These are phyloP conservation scores for Willisornis vidua DNA, from an alignment of 2,113 vertebrate species.

Conservation along the genomic window DNA sequence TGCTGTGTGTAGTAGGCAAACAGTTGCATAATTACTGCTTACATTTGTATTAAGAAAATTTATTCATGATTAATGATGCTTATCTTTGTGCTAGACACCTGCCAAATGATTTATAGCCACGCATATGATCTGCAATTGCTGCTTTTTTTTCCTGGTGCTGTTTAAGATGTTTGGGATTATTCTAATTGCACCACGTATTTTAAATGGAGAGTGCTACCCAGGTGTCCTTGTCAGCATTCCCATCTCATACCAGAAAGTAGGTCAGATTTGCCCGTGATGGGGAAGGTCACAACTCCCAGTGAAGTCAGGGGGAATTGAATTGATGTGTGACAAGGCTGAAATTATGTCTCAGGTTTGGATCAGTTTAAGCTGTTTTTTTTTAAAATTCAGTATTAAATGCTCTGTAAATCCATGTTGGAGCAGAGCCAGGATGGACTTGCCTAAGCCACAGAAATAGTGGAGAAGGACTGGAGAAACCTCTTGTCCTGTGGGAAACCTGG, in stretches of 20 bases:
- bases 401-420: not conserved
- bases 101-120: slow-evolving; percentile 27
- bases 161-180: slow-evolving; percentile 11
- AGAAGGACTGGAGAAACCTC: not conserved
- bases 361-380: not conserved
- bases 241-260: not conserved
- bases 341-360: not conserved
- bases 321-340: slow-evolving; percentile 34
- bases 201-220: not conserved
- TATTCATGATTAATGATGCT: slow-evolving; percentile 36
- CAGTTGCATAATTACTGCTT: slow-evolving; percentile 30
- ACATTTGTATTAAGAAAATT: slow-evolving; percentile 30
- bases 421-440: not conserved
- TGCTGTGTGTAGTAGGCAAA: slow-evolving; percentile 69
- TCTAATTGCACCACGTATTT: slow-evolving; percentile 24
- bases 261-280: not conserved
- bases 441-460: not conserved
- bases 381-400: not conserved
- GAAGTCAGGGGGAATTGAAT: not conserved
- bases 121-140: not conserved
- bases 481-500: not conserved
- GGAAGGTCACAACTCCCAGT: not conserved
- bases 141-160: not conserved
- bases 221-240: slow-evolving; percentile 30
- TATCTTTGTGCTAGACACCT: slow-evolving; percentile 49